Conservation (phyloP, 2,113 vertebrate species). For the Periophthalmodon schlosseri region DNA sequence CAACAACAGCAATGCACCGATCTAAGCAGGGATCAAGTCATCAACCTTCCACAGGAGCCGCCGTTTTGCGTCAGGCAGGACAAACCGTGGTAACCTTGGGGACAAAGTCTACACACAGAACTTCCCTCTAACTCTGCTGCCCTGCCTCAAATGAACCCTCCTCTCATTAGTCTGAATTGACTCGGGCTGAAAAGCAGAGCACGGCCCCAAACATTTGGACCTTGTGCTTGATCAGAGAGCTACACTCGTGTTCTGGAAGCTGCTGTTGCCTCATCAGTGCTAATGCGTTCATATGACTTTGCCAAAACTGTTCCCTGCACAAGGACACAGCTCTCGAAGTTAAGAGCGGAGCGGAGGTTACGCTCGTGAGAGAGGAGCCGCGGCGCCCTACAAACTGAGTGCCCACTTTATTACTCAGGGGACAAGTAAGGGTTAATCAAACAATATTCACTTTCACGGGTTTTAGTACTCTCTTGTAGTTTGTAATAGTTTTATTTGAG, state of each 20-base stretch:
- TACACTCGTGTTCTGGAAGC: slow-evolving; percentile 27
- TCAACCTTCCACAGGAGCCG: no score
- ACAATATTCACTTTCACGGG: slow-evolving; percentile 12
- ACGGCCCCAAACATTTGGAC: slow-evolving; percentile 47
- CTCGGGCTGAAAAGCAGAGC: slow-evolving; percentile 44
- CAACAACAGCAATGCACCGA: no score
- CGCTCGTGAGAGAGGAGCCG: slow-evolving; percentile 29
- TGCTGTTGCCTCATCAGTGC: slow-evolving; percentile 41
- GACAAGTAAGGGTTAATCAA: slow-evolving; percentile 31
- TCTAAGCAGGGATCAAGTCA: no score
- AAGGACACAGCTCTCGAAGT: slow-evolving; percentile 65
- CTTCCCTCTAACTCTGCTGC: background rate
- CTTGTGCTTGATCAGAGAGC: slow-evolving; percentile 60
- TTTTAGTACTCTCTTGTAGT: background rate
- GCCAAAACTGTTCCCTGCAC: slow-evolving; percentile 28
- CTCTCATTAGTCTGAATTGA: slow-evolving; percentile 55
- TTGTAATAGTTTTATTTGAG: background rate
- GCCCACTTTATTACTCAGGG: slow-evolving; percentile 41
- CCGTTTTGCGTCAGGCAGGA: no score
- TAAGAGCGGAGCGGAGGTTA: slow-evolving; percentile 47
- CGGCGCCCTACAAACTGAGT: slow-evolving; percentile 25
- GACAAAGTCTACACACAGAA: background rate
- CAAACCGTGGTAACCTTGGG: no score
- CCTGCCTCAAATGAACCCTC: slow-evolving; percentile 35
- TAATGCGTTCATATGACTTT: slow-evolving; percentile 54